Evolutionary conservation across 2,888 invertebrate genomes (phyloP).

Genomic region (Nemurella pictetii): DNA sequence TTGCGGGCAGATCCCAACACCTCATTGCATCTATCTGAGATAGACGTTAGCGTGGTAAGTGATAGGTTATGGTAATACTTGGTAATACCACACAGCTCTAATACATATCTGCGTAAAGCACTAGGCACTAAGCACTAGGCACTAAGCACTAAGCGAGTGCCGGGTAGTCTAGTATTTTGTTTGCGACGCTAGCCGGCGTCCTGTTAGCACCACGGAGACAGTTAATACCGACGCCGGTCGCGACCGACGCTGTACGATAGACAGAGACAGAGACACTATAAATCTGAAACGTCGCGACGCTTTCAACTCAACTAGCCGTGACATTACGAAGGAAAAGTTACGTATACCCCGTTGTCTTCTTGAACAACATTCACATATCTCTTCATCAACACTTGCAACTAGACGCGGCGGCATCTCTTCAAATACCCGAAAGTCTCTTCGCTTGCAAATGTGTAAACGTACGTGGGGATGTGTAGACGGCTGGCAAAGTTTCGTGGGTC

Average conservation of each 20-base stretch:
- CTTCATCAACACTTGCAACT: neutral
- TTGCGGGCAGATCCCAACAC: no score
- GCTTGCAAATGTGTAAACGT: no score
- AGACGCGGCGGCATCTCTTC: neutral
- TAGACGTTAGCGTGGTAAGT: neutral
- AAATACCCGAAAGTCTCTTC: neutral
- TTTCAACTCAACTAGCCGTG: slow-evolving; percentile 18
- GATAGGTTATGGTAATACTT: neutral
- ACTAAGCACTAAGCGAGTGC: no score
- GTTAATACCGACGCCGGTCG: neutral
- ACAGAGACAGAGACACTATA: slow-evolving; percentile 13
- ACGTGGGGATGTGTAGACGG: no score
- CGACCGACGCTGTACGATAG: neutral
- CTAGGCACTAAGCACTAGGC: neutral
- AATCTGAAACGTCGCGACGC: slow-evolving; percentile 15
- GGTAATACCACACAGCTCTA: neutral
- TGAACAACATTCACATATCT: neutral
- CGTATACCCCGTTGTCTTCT: neutral
- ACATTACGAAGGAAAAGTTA: neutral
- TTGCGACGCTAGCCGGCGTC: neutral
- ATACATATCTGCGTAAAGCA: neutral
- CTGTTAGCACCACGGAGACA: neutral
- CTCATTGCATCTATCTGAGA: no score
- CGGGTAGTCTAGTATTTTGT: neutral
- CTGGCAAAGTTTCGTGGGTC: no score